phyloP scores from a whole-genome alignment of 2,797 vertebrate species.

The Sebastes trivittatus region DNA sequence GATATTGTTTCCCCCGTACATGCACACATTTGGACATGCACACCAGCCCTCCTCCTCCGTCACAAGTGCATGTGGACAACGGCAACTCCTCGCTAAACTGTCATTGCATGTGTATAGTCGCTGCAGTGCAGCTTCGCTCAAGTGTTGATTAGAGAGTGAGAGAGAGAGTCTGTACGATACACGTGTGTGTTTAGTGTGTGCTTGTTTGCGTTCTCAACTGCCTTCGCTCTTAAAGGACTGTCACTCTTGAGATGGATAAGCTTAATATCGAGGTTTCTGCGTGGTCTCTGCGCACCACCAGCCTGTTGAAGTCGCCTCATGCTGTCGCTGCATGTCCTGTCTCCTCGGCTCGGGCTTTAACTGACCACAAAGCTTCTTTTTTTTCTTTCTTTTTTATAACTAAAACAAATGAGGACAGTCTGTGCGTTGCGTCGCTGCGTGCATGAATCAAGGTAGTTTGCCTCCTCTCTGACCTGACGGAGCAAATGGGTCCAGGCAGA shows the following conservation, averaged over 20 bases:
- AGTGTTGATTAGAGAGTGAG: slow-evolving; percentile 22
- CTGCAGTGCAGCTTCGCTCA: slow-evolving; percentile 57
- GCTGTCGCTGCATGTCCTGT: slow-evolving; percentile 64
- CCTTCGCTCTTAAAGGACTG: slow-evolving; percentile 56
- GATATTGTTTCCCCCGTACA: neutral
- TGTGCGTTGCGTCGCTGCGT: slow-evolving; percentile 21
- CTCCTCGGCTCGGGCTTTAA: slow-evolving; percentile 51
- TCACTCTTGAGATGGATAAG: slow-evolving; percentile 13
- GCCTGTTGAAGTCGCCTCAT: slow-evolving; percentile 47
- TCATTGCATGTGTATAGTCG: slow-evolving; percentile 51
- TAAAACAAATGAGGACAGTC: slow-evolving; percentile 22
- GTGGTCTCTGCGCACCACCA: neutral
- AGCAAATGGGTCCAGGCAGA: slow-evolving; percentile 42
- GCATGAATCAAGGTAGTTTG: slow-evolving; percentile 34
- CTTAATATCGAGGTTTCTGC: slow-evolving; percentile 18
- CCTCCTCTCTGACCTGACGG: slow-evolving; percentile 36
- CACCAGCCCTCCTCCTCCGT: neutral
- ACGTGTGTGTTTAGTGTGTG: slow-evolving; percentile 33
- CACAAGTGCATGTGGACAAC: slow-evolving; percentile 63
- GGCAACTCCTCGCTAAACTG: slow-evolving; percentile 36
- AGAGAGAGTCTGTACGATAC: slow-evolving; percentile 29
- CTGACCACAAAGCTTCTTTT: slow-evolving; percentile 14
- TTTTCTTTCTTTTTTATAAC: slow-evolving; percentile 1
- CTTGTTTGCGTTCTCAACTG: slow-evolving; percentile 47
- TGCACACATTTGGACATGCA: neutral